Evolutionary conservation across 2,888 invertebrate genomes (phyloP), one percentile per base, ranked within the genome.

Genomic region (Mechanitis mazaeus): DNA sequence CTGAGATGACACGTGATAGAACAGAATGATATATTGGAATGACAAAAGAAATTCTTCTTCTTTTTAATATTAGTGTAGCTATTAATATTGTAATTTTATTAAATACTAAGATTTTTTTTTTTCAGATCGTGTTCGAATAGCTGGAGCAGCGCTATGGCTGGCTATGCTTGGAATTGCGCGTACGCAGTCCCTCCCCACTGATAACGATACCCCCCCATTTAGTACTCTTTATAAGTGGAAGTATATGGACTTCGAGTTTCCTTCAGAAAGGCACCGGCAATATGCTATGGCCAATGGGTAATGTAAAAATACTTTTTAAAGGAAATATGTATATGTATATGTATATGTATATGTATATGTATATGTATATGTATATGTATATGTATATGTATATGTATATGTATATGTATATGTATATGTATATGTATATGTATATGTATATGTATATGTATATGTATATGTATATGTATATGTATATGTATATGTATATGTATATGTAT

Each of bases 181-280:
- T 12, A 67, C 85, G 42, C 87, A 85, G 70, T 73, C 80, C 0
- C 66, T 81, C n/a, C 83, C 84, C 0, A 91, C 92, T 2, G 87
- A 83, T 67, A 73, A 68, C 0, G 87, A 87, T 46, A 91, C 92
- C 0, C 92, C 92, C 0, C 92, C 92, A 1, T 92, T 93, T 68
- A 89, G 75, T 70, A 92, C 93, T 33, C 86, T 94, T 33, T 95
- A 94, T 77, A 92, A 93, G 63, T 96, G 96, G 96, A 93, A 93
- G 66, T 89, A 91, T 45, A 80, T 96, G 4, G 96, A 96, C 76
- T 95, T 93, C 75, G 92, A 93, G 57, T 96, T 93, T 77, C 92
- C 93, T 3, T 91, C 92, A 0, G 83, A 87, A 28, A 82, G 84
- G 12, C 92, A 92, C 54, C 86, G 94, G 33, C 84, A 91, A 38